These are phyloP conservation scores for Cyrtonyx montezumae DNA, from an alignment of 2,113 vertebrate species.

Conservation along the genomic window DNA sequence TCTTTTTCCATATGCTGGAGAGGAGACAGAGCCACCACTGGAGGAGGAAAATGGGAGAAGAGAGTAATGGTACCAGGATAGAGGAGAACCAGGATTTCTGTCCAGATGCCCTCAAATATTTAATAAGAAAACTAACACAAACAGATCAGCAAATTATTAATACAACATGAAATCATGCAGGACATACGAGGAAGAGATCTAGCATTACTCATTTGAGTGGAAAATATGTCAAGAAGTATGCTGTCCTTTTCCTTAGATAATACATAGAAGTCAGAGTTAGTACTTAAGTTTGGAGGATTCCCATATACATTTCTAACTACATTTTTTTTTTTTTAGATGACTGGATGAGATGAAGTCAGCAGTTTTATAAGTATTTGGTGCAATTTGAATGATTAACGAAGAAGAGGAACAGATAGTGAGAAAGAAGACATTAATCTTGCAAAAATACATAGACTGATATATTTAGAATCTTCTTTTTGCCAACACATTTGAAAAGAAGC, in stretches of 20 bases:
- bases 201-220: not conserved
- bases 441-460: not conserved
- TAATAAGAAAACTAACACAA: not conserved
- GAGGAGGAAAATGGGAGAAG: not conserved
- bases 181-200: not conserved
- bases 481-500: not conserved
- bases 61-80: not conserved
- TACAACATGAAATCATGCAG: not conserved
- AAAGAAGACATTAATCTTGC: not conserved
- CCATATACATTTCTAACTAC: not conserved
- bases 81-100: not conserved
- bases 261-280: not conserved
- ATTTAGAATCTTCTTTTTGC: not conserved
- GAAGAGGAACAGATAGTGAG: not conserved
- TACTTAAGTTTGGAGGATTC: not conserved
- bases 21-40: not conserved
- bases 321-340: not conserved
- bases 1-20: not conserved
- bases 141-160: not conserved
- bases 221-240: not conserved
- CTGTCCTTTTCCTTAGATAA: not conserved
- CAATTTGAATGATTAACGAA: not conserved
- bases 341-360: not conserved
- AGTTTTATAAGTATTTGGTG: not conserved
- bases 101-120: not conserved